Base-by-base conservation (phyloP, 2,888 invertebrate species). In the Fabriciana adippe region DNA sequence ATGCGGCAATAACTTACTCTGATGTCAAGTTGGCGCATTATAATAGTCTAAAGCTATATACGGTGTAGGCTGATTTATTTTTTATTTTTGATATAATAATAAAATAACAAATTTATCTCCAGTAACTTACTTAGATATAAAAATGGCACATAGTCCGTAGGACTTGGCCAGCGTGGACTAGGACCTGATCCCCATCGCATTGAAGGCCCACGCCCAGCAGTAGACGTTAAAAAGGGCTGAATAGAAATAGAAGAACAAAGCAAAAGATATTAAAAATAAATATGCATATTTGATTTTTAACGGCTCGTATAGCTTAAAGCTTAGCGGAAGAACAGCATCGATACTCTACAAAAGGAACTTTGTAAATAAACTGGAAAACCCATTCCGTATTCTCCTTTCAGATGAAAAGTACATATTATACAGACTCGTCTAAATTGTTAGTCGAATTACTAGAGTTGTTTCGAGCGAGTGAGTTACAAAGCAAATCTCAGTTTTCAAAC, bases 401-500 rank as follows among this genome's bases (percentile, higher is more conserved):
- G 41, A 61, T 51, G 51, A 61, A 61, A 50, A 53, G 41, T 61
- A 53, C 41, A 61, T 57, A 57, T 11, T 26, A 50, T 61, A 35
- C 18, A 61, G 18, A 31, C n/a, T 14, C 26, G 35, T 41, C 35
- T 53, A 61, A 61, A 61, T 61, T 61, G 61, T 41, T 61, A 50
- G 61, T 53, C 61, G 18, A 61, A 61, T 61, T 53, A 61, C 61
- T 41, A 41, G 21, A 61, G 61, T 61, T 61, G 35, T 13, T 50
- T 50, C 61, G 51, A 18, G 51, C 16, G 41, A 21, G 31, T 50
- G 47, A 47, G 21, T 62, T 51, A 62, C 64, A 60, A 60, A 64
- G 60, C 50, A 54, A 60, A 68, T 64, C 63, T 67, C 57, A 54
- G 54, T 62, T 68, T 56, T 64, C 64, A 61, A 68, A 68, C 68